A percentile compares a stretch with the other conserved stretches of the same genome.
phyloP scores from a whole-genome alignment of 2,888 invertebrate genomes.

The Pandemis cinnamomeana region DNA sequence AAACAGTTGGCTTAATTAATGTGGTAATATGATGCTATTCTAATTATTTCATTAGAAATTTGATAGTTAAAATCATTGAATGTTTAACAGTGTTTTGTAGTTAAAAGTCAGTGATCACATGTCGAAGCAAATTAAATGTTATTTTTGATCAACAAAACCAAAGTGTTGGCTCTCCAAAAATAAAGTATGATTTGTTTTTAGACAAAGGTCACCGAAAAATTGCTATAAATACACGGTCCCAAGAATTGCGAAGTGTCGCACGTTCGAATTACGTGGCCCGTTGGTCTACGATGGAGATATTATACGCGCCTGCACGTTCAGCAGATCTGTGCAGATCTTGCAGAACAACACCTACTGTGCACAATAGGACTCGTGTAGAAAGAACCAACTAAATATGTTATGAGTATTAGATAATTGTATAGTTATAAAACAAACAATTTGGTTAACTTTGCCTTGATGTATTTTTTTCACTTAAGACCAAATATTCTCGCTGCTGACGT shows the following conservation, averaged over 20 bases:
- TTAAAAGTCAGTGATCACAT: not conserved
- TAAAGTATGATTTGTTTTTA: constrained; percentile 58
- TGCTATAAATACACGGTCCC: constrained; percentile 59
- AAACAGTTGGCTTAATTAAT: not conserved
- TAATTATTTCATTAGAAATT: not conserved
- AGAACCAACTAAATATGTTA: not conserved
- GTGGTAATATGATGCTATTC: not conserved
- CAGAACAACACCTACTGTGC: not conserved
- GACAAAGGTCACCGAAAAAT: constrained; percentile 57
- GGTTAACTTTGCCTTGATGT: too few relatives aligned
- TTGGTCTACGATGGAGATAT: constrained; percentile 51
- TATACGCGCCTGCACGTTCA: constrained; percentile 45
- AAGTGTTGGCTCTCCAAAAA: constrained; percentile 49
- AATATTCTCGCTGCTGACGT: too few relatives aligned
- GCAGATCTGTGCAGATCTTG: not conserved
- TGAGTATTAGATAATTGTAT: too few relatives aligned
- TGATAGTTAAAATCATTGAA: not conserved
- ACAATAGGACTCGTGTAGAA: not conserved
- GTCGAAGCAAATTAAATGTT: not conserved
- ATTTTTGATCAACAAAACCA: not conserved
- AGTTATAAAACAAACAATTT: too few relatives aligned
- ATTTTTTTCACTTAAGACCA: too few relatives aligned
- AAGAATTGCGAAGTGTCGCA: constrained; percentile 61
- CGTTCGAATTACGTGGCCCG: constrained; percentile 61
- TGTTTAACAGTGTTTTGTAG: not conserved